These are phyloP conservation scores for Rhamnusium bicolor DNA, from an alignment of 2,888 invertebrate species.

Conservation along the genomic window DNA sequence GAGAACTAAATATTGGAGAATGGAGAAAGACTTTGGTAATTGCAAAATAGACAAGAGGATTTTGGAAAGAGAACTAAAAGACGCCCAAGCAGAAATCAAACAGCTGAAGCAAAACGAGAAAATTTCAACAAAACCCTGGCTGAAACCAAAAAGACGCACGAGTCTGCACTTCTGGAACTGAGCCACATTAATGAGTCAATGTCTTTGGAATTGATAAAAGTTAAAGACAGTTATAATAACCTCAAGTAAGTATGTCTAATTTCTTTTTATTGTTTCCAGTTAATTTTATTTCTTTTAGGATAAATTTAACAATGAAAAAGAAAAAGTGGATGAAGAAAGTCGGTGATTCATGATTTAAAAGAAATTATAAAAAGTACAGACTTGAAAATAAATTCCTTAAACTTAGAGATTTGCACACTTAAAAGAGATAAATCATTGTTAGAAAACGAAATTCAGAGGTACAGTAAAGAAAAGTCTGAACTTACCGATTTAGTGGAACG, in stretches of 20 bases:
- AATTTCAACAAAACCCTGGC: constrained; percentile 66
- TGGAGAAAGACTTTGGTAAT: constrained; percentile 80
- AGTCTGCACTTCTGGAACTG: constrained; percentile 71
- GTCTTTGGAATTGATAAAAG: constrained; percentile 73
- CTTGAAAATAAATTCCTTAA: constrained; percentile 53
- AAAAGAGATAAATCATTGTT: constrained; percentile 64
- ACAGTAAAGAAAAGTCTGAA: constrained; percentile 58
- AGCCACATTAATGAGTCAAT: constrained; percentile 72
- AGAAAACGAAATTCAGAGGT: constrained; percentile 63
- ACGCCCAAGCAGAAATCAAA: constrained; percentile 74
- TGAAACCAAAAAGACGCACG: constrained; percentile 68
- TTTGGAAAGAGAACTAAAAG: constrained; percentile 76
- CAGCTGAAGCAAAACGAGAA: constrained; percentile 74
- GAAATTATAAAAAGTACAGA: constrained; percentile 67
- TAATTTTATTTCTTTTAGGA: constrained; percentile 62
- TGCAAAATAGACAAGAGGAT: constrained; percentile 78
- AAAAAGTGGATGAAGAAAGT: constrained; percentile 68
- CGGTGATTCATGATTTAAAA: constrained; percentile 68
- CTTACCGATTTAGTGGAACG: constrained; percentile 66
- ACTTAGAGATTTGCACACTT: constrained; percentile 48
- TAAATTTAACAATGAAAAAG: constrained; percentile 69
- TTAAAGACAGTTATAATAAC: constrained; percentile 69
- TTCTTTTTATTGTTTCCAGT: too few species aligned
- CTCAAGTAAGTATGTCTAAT: constrained; percentile 47
- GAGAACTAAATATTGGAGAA: constrained; percentile 82